Base-by-base conservation (phyloP, 2,888 invertebrate species). In the Ariolimax columbianus region DNA sequence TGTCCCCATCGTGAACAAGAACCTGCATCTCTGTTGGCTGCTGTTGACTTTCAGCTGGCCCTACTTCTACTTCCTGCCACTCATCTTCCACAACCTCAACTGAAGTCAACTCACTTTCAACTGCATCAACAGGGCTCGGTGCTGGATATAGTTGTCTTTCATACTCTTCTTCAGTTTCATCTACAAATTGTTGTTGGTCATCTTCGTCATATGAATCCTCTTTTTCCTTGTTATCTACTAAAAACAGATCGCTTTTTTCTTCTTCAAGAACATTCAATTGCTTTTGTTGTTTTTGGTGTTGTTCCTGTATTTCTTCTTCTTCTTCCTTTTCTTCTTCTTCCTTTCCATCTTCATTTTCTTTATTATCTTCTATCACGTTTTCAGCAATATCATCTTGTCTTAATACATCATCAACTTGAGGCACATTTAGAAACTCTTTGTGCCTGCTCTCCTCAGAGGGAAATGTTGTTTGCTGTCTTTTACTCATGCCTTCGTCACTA, bases 121-220 rank as follows among this genome's bases (percentile, higher is more conserved):
- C n/a, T n/a, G n/a, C n/a, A n/a, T 26, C 3, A 47, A 47, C 14
- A 47, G 14, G 47, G 47, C n/a, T n/a, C n/a, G n/a, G n/a, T n/a
- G n/a, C n/a, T 14, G 6, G 14, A 6, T 14, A 47, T 47, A 6
- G 6, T 14, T 14, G 6, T 47, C 47, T 6, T 47, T 6, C 6
- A 47, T 47, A 47, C 14, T 14, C 6, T 47, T 6, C 47, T 47
- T 47, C 47, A 51, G n/a, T 72, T n/a, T 38, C 66, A 43, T 47
- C 30, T 30, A 55, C 43, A 55, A 55, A 36, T 26, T 51, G 36
- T 55, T 51, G 36, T 9, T 38, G 63, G 63, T 75, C 70, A 70
- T 47, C 70, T n/a, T 68, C 70, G 78, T 47, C 47, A 38, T 68
- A 70, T n/a, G n/a, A n/a, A n/a, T n/a, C n/a, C n/a, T n/a, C n/a